These are phyloP conservation scores for Distichodus sexfasciatus DNA, from an alignment of 2,797 vertebrate genomes.

Conservation along the genomic window DNA sequence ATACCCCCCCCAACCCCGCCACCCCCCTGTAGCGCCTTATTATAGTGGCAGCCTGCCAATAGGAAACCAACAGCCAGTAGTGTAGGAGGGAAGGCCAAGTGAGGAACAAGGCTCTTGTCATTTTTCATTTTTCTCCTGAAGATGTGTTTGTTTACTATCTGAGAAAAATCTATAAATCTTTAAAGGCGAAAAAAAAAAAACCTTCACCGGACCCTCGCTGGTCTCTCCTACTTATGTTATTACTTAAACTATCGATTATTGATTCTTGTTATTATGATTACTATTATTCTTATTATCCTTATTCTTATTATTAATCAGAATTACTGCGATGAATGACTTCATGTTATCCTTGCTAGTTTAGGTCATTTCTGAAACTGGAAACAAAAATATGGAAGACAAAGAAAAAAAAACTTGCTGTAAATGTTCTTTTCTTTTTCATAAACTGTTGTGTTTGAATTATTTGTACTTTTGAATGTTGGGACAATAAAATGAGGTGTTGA, in stretches of 20 bases:
- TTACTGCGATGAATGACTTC: slow-evolving; percentile 98
- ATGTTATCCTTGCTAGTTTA: slow-evolving; percentile 99
- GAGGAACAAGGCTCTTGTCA: slow-evolving; percentile 92
- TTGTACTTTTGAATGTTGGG: slow-evolving; percentile 99
- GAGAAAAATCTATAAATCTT: slow-evolving; percentile 88
- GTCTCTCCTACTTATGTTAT: slow-evolving; percentile 96
- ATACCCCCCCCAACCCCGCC: no score
- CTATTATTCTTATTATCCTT: slow-evolving; percentile 85
- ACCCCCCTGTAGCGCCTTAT: slow-evolving; percentile 91
- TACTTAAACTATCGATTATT: slow-evolving; percentile 81
- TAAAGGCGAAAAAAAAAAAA: slow-evolving; percentile 79
- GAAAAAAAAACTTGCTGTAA: slow-evolving; percentile 93
- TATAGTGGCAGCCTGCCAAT: slow-evolving; percentile 85
- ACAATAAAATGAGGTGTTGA: slow-evolving; percentile 99
- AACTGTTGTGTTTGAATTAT: slow-evolving; percentile 99
- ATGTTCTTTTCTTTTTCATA: slow-evolving; percentile 96
- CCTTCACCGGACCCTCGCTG: slow-evolving; percentile 92
- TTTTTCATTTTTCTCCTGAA: slow-evolving; percentile 92
- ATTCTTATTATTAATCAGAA: slow-evolving; percentile 87
- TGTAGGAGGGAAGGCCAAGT: slow-evolving; percentile 90
- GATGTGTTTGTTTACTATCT: slow-evolving; percentile 96
- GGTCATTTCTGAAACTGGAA: slow-evolving; percentile 98
- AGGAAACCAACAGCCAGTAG: slow-evolving; percentile 82
- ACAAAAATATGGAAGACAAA: slow-evolving; percentile 78
- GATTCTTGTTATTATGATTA: slow-evolving; percentile 84